Evolutionary conservation across 2,888 invertebrate genomes (phyloP).

Genomic region (Stegophylla sp.): DNA sequence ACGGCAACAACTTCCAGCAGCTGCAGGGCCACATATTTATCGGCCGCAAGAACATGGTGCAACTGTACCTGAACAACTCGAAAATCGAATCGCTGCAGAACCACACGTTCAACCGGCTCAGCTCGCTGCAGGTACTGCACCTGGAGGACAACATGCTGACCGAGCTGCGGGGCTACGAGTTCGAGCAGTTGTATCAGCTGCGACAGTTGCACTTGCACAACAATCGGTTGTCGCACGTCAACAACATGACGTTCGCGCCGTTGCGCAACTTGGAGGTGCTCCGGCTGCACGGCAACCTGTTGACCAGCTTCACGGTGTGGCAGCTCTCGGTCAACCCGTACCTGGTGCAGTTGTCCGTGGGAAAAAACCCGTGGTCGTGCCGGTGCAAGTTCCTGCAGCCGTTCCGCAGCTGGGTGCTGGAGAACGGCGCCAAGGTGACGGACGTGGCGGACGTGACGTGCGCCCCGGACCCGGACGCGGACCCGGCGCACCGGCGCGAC

Average conservation of each 20-base stretch:
- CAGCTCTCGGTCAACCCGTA: constrained; percentile 70
- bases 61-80: constrained; percentile 84
- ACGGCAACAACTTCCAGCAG: constrained; percentile 85
- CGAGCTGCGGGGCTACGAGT: constrained; percentile 82
- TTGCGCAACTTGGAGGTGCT: constrained; percentile 80
- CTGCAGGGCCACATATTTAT: constrained; percentile 87
- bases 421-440: constrained; percentile 80
- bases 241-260: constrained; percentile 80
- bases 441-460: constrained; percentile 80
- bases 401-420: constrained; percentile 80
- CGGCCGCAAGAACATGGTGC: constrained; percentile 86
- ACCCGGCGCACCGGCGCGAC: constrained; percentile 66
- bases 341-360: constrained; percentile 78
- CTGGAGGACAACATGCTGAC: constrained; percentile 84
- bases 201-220: constrained; percentile 86
- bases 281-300: constrained; percentile 82
- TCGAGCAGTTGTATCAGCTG: constrained; percentile 79
- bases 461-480: constrained; percentile 60
- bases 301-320: constrained; percentile 82
- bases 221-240: constrained; percentile 80
- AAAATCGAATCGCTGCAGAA: constrained; percentile 85
- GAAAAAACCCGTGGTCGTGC: constrained; percentile 88
- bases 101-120: constrained; percentile 86
- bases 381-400: constrained; percentile 87
- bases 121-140: constrained; percentile 79